Percentiles rank a stretch among this genome's conserved stretches.
Conservation (phyloP, 2,888 invertebrate genomes). For the Dromius quadrimaculatus region DNA sequence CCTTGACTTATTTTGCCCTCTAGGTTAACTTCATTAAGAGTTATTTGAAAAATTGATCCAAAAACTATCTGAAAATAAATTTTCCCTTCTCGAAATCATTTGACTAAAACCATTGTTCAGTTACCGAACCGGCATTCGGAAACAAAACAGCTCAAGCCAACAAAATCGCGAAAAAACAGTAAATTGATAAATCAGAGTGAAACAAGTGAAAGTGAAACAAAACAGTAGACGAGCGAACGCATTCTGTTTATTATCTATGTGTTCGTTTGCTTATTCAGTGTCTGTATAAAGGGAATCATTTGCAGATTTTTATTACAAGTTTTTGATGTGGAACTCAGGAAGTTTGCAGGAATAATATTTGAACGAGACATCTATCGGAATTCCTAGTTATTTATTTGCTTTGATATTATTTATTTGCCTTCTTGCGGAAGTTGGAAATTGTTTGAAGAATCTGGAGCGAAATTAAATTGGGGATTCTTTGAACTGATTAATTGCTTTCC, state of each 20-base stretch:
- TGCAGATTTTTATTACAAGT: slow-evolving; percentile 31
- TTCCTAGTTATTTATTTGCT: slow-evolving; percentile 36
- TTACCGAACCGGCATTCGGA: too few relatives aligned
- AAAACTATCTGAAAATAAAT: too few relatives aligned
- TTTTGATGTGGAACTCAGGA: slow-evolving; percentile 40
- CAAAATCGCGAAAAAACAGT: not conserved
- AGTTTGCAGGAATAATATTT: slow-evolving; percentile 48
- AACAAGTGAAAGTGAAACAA: not conserved
- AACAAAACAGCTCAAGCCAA: too few relatives aligned
- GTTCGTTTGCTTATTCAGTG: not conserved
- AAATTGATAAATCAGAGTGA: slow-evolving; percentile 14
- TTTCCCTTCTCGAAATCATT: too few relatives aligned
- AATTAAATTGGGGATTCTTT: not conserved
- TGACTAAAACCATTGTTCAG: too few relatives aligned
- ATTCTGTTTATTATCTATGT: slow-evolving; percentile 18
- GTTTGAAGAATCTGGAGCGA: slow-evolving; percentile 18
- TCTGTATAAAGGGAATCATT: slow-evolving; percentile 4
- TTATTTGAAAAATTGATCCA: too few relatives aligned
- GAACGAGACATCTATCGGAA: slow-evolving; percentile 38
- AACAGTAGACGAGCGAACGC: not conserved
- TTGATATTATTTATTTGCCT: slow-evolving; percentile 30
- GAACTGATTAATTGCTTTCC: not conserved
- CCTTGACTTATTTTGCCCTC: too few relatives aligned
- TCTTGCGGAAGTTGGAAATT: slow-evolving; percentile 32
- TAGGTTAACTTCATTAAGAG: too few relatives aligned